Evolutionary conservation across 2,888 invertebrate species (phyloP), one percentile per base, ranked within the genome.

Genomic region (Nemapogon koenigi): DNA sequence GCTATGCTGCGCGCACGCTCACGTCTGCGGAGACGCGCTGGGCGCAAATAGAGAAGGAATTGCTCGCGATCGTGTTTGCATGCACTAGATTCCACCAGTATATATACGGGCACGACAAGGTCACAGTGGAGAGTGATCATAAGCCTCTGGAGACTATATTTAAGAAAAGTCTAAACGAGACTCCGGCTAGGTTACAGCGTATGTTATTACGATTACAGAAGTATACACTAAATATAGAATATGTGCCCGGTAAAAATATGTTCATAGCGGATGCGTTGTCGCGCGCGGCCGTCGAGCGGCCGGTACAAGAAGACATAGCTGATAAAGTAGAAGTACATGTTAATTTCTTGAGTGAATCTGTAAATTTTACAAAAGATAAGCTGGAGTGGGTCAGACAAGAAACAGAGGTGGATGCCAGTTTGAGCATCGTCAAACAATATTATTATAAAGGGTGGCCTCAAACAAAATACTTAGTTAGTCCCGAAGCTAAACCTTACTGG

Each of bases 251-350:
- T n/a, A 56, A 49, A 43, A 42, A 45, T 16, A 36, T 55, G 26
- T 44, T 48, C 16, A 40, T 57, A 16, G 51, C 55, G 3, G 56
- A 59, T 40, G 48, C 55, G 18, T 41, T 60, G 16, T 56, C 55
- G 3, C 43, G 56, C 19, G 43, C 40, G 15, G 41, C 49, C 8
- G 43, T 29, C 3, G 38, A 41, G 17, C 16, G n/a, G 17, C 25
- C 3, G 40, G 41, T 35, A 36, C 8, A n/a, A 6, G 26, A 25
- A 27, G 43, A 46, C 2, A 27, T 37, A 10, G 22, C 18, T 8
- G 26, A 42, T 3, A 16, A 14, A 8, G 16, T 31, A 6, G 31
- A 31, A 14, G 13, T 4, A 15, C 16, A 31, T 16, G 31, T 31
- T 11, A 16, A 16, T 15, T 15, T 31, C 4, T 13, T 31, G 6